Conservation (phyloP, 2,113 vertebrate species). For the Colossoma macropomum region DNA sequence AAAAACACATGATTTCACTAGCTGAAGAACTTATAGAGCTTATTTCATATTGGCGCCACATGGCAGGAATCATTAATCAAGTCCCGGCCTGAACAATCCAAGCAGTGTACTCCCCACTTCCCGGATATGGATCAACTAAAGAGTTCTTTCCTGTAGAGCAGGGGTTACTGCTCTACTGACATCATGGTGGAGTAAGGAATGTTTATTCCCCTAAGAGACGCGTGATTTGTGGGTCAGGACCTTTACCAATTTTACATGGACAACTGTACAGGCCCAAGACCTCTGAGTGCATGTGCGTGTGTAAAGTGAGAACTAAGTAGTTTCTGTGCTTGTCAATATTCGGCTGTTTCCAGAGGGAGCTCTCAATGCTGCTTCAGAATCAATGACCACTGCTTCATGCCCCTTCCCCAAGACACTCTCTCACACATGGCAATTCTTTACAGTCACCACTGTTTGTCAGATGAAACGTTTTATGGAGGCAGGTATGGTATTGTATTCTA, state of each 20-base stretch:
- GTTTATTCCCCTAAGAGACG: background rate
- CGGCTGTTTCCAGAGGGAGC: background rate
- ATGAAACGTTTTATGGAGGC: no score
- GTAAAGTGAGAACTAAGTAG: background rate
- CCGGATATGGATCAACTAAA: background rate
- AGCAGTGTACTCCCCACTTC: background rate
- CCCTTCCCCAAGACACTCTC: background rate
- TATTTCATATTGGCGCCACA: slow-evolving; percentile 1
- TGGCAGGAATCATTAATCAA: slow-evolving; percentile 20
- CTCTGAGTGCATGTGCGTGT: background rate
- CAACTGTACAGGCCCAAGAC: background rate
- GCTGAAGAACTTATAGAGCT: background rate
- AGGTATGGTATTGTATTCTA: background rate
- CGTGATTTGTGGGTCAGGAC: slow-evolving; percentile 27
- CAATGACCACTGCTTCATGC: background rate
- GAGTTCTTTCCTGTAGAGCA: slow-evolving; percentile 16
- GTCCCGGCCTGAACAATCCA: background rate
- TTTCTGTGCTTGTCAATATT: slow-evolving; percentile 15
- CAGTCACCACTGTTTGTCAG: no score
- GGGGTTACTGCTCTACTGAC: slow-evolving; percentile 12
- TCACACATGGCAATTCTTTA: background rate
- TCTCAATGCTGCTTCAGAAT: slow-evolving; percentile 14
- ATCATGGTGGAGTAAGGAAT: background rate
- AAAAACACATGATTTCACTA: slow-evolving; percentile 31
- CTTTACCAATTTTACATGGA: slow-evolving; percentile 20